Evolutionary conservation across 2,113 vertebrate species (phyloP), one percentile per base, ranked within the genome.

Genomic region (Menidia beryllina): DNA sequence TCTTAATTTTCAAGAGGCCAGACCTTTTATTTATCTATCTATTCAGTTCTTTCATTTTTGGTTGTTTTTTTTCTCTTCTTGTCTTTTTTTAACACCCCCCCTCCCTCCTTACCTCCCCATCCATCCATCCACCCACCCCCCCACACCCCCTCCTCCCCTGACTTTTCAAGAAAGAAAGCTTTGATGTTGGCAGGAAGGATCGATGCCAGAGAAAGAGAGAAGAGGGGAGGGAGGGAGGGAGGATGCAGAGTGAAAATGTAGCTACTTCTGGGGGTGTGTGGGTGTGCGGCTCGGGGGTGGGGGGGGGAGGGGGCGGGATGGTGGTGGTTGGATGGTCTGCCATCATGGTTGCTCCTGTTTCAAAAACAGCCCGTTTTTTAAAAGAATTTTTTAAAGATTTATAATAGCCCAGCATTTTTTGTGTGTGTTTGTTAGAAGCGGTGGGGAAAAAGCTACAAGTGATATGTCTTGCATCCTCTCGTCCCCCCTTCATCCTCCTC

Each of bases 161-260:
- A 85, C 83, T 90, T 88, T 89, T 88, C 73, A 86, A 83, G 83
- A 90, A 90, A 86, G 82, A 84, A 77, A 83, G 78, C 84, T 86
- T 84, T 89, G 84, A 90, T 89, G 82, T 88, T 70, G 69, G 81
- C 83, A 77, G 84, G 74, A 79, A 79, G 81, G 83, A 83, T 87
- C 86, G 77, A 87, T 86, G 89, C 80, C 71, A 82, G 74, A 5
- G 62, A 66, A 1, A 50, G 70, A 27, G 57, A 23, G 41, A 39
- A 26, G 53, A 26, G 34, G 19, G 36, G 20, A 34, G 14, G 36
- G 56, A n/a, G n/a, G 23, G 54, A 36, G 43, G 34, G 71, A 57
- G 84, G 86, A 68, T 58, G 79, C 63, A 81, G 75, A 81, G 81
- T 77, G 75, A 81, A 85, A 88, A 87, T 76, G 72, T 71, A 66